Evolutionary conservation across 2,797 vertebrate genomes (phyloP), one percentile per base, ranked within the genome.

Genomic region (Poecile montanus): DNA sequence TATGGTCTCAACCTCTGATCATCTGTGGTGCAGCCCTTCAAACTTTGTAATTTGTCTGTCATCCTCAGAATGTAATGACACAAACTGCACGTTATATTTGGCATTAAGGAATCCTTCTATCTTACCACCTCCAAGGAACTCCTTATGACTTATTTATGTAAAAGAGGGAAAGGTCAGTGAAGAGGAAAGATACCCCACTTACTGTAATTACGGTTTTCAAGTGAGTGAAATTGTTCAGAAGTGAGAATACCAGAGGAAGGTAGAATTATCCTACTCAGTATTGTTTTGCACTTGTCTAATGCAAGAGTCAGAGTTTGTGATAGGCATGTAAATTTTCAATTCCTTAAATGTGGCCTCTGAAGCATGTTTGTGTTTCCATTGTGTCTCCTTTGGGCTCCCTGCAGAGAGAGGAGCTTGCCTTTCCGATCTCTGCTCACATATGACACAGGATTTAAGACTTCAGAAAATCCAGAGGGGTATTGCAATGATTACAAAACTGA

Each of bases 1-100:
- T 34, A 0, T 3, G 4, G 5, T 51, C n/a, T 72, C 30, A n/a
- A 0, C 7, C 10, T 44, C 32, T 21, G 10, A 22, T 62, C 5
- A 2, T 38, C 21, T 38, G 23, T 42, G 16, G 12, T 1, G 4
- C 16, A 18, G 45, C 30, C 17, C 18, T 47, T 63, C 44, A 29
- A 42, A 60, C 8, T 56, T 30, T 25, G 19, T 14, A 27, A 25
- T 63, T 85, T 10, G 26, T 38, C 23, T 48, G 0, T 70, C 3
- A 11, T 51, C 16, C 18, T 30, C 19, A 61, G 58, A 78, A 62
- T 51, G 15, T 47, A 42, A 32, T 57, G 29, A 19, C 26, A 13
- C 23, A 11, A 53, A 57, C 19, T 66, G 44, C 12, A 3, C 66
- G n/a, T 73, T 56, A 8, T 73, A 29, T 58, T 87, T 81, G 27